Evolutionary conservation across 2,797 vertebrate species (phyloP).

Genomic region (Lates japonicus): DNA sequence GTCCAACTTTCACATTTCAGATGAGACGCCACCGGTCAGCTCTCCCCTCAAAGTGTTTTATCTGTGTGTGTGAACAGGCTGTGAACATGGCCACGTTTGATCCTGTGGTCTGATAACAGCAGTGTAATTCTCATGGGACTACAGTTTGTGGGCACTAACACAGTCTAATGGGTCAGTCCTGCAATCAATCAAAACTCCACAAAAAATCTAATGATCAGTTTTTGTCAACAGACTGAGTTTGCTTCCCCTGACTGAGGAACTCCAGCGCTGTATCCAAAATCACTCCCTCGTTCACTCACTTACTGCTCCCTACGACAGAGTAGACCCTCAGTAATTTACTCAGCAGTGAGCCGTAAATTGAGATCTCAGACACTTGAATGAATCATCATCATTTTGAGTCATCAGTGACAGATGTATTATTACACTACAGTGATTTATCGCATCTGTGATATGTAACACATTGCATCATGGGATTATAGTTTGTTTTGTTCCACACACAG

Average conservation of each 20-base stretch:
- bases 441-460: neutral
- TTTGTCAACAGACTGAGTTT: neutral
- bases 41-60: slow-evolving; percentile 33
- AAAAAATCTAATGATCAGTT: neutral
- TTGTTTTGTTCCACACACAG: neutral
- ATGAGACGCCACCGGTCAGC: slow-evolving; percentile 29
- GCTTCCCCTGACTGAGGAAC: neutral
- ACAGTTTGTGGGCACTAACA: neutral
- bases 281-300: neutral
- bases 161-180: neutral
- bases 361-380: slow-evolving; percentile 7
- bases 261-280: neutral
- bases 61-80: slow-evolving; percentile 47
- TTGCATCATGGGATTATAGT: neutral
- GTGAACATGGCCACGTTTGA: slow-evolving; percentile 24
- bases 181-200: too few relatives aligned
- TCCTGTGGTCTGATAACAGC: neutral
- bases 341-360: neutral
- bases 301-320: neutral
- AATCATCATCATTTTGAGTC: neutral
- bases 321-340: slow-evolving; percentile 7
- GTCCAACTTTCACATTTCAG: slow-evolving; percentile 16
- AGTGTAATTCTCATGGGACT: neutral
- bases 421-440: neutral
- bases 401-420: neutral